Evolutionary conservation across 2,113 vertebrate species (phyloP).

Genomic region (Axis porcinus): DNA sequence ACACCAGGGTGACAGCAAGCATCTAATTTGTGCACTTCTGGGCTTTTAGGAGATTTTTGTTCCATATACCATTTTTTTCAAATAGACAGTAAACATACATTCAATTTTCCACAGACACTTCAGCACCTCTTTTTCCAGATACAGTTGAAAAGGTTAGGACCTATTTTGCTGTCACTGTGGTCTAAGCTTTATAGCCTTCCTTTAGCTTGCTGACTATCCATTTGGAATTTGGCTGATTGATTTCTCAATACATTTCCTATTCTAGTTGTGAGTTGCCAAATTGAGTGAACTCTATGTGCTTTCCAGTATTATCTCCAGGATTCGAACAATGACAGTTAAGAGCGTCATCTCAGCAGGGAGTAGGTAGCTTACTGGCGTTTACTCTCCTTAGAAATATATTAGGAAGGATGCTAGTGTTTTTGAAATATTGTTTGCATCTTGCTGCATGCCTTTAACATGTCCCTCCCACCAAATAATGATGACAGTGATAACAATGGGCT

Average conservation of each 20-base stretch:
- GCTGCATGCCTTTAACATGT: background rate
- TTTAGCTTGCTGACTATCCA: background rate
- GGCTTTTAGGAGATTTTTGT: background rate
- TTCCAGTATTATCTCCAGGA: background rate
- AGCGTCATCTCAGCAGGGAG: background rate
- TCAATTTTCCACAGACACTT: background rate
- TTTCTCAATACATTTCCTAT: background rate
- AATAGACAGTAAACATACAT: background rate
- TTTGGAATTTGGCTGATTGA: background rate
- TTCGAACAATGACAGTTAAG: background rate
- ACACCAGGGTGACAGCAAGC: background rate
- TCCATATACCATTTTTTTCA: conserved; percentile 7
- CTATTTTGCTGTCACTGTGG: background rate
- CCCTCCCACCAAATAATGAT: background rate
- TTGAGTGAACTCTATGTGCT: background rate
- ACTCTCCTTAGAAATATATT: background rate
- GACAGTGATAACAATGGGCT: background rate
- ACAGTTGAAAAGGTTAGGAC: background rate
- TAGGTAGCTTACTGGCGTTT: background rate
- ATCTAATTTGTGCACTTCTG: background rate
- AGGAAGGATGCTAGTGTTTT: background rate
- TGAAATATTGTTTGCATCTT: background rate
- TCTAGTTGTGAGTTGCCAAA: background rate
- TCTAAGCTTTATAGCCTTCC: background rate
- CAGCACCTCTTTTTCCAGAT: background rate